Base-by-base conservation (phyloP, 2,888 invertebrate genomes). In the Melikaiella ostensackeni region DNA sequence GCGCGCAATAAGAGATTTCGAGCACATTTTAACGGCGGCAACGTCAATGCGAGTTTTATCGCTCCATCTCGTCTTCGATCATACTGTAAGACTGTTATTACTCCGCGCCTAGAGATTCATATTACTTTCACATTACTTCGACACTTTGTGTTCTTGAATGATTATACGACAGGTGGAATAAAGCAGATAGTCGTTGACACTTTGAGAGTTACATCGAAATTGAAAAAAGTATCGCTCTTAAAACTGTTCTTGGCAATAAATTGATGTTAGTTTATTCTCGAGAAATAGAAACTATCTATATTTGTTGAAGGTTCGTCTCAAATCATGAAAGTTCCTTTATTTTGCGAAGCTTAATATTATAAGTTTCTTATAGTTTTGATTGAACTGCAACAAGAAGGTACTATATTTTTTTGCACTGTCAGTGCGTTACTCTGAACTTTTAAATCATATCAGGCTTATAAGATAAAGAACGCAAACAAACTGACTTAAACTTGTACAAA, bases 21-120 rank as follows among this genome's bases (percentile, higher is more conserved):
- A 84, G 81, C 76, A 74, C 81, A 77, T 78, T 78, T 82, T 83
- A 86, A 86, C 83, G 81, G 81, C 77, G 75, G 77, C 66, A 78
- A 78, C 77, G 81, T 80, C 77, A 82, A 85, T 85, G 83, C 82
- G 83, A 86, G 83, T 80, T 89, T 89, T 89, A 88, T 85, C 88
- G 85, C 83, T 79, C 83, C 86, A 85, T 88, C 85, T 84, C 80
- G 62, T 79, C 80, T 83, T 81, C 85, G 84, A 84, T 86, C 64
- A 79, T 83, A 84, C 85, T 85, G 80, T 83, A 84, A 85, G 80
- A 83, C 82, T 78, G 80, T 84, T 84, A 84, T 87, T 86, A 85
- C 83, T 84, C 79, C 77, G 78, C 80, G 76, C 62, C 79, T 33
- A 70, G 46, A 82, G 82, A 74, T 80, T 81, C 80, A 85, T 86